Evolutionary conservation across 2,113 vertebrate species (phyloP).

Genomic region (Coregonus clupeaformis): DNA sequence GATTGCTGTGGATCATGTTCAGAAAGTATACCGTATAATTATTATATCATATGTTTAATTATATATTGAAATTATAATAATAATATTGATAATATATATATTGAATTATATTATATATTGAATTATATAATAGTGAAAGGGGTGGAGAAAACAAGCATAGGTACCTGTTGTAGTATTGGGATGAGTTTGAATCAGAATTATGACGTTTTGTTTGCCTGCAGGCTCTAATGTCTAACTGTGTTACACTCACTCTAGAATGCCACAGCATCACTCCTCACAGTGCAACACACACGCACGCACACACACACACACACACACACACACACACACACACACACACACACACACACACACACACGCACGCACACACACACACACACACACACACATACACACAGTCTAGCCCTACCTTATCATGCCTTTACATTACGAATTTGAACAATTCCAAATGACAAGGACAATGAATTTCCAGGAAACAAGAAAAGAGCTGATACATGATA

Average conservation of each 20-base stretch:
- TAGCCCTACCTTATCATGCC: background rate
- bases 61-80: background rate
- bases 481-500: background rate
- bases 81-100: background rate
- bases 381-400: background rate
- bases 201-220: slow-evolving; percentile 53
- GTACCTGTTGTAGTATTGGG: background rate
- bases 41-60: background rate
- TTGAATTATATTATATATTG: background rate
- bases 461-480: slow-evolving; percentile 43
- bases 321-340: background rate
- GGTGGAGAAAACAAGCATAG: background rate
- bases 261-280: background rate
- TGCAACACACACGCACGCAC: background rate
- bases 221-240: slow-evolving; percentile 49
- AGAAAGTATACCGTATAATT: background rate
- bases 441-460: slow-evolving; percentile 53
- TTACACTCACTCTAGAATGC: background rate
- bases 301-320: background rate
- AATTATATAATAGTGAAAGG: background rate
- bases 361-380: background rate
- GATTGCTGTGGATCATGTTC: background rate
- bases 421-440: slow-evolving; percentile 4
- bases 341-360: background rate
- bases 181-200: slow-evolving; percentile 42